Conservation (phyloP, 2,888 invertebrate genomes). For the Athetis lepigone region DNA sequence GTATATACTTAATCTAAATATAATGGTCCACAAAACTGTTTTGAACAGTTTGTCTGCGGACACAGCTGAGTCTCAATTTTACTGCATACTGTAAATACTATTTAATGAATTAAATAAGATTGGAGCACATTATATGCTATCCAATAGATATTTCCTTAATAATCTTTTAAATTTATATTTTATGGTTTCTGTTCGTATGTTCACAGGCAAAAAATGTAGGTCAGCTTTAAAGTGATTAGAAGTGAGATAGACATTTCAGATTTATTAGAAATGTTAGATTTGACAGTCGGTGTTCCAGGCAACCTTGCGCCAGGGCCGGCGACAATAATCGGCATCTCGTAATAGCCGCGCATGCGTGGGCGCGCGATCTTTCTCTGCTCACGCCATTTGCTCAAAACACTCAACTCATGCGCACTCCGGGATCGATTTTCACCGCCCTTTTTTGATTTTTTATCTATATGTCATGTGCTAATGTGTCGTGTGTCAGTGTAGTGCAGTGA, state of each 20-base stretch:
- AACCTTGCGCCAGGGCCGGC: constrained; percentile 87
- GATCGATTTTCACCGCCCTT: constrained; percentile 81
- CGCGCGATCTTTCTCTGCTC: constrained; percentile 83
- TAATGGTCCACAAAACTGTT: too few relatives aligned
- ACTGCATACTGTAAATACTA: too few relatives aligned
- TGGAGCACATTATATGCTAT: too few relatives aligned
- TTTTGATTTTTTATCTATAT: constrained; percentile 55
- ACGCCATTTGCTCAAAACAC: constrained; percentile 84
- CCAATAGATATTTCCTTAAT: too few relatives aligned
- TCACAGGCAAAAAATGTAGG: too few relatives aligned
- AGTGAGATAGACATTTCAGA: too few relatives aligned
- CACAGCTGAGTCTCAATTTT: too few relatives aligned
- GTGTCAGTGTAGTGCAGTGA: constrained; percentile 64
- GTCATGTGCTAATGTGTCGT: constrained; percentile 61
- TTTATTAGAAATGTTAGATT: constrained; percentile 40
- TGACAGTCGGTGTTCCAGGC: constrained; percentile 77
- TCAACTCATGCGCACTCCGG: constrained; percentile 76
- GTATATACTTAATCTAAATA: too few relatives aligned
- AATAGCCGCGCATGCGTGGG: constrained; percentile 86
- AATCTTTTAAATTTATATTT: too few relatives aligned
- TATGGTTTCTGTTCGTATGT: too few relatives aligned
- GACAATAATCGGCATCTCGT: constrained; percentile 84
- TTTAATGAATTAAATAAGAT: too few relatives aligned
- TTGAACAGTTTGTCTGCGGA: too few relatives aligned
- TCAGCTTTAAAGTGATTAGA: constrained; percentile 33